phyloP scores from a whole-genome alignment of 2,888 invertebrate genomes.

The Cephus sareptanus region DNA sequence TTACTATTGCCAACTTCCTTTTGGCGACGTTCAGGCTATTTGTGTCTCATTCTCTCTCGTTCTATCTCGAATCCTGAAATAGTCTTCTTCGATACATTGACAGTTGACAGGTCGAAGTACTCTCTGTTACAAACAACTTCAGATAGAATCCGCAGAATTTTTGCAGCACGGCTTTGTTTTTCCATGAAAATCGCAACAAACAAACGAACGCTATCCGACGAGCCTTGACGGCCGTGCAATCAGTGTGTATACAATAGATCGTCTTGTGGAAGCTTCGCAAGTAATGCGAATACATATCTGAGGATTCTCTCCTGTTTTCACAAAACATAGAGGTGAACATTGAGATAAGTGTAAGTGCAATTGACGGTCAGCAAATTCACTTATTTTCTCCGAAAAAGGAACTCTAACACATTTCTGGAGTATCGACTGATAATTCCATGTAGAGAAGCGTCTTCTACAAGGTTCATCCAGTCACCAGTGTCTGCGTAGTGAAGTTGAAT shows the following conservation, averaged over 20 bases:
- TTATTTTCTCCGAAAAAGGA: neutral
- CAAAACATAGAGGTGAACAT: conserved; percentile 6
- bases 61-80: neutral
- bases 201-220: conserved; percentile 11
- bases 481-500: neutral
- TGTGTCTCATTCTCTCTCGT: neutral
- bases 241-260: neutral
- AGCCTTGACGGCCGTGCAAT: neutral
- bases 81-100: neutral
- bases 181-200: conserved; percentile 29
- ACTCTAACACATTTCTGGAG: neutral
- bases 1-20: neutral
- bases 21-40: neutral
- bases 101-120: conserved; percentile 1
- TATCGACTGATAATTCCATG: neutral
- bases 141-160: conserved; percentile 13
- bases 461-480: neutral
- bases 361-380: neutral
- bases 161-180: conserved; percentile 35
- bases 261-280: conserved; percentile 10
- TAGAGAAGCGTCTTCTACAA: neutral
- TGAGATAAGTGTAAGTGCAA: conserved; percentile 21
- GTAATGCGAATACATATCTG: neutral
- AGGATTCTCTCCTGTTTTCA: conserved; percentile 14
- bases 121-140: neutral